These are phyloP conservation scores for Drosophila fungiperda DNA, from an alignment of 2,888 invertebrate species.

Conservation along the genomic window DNA sequence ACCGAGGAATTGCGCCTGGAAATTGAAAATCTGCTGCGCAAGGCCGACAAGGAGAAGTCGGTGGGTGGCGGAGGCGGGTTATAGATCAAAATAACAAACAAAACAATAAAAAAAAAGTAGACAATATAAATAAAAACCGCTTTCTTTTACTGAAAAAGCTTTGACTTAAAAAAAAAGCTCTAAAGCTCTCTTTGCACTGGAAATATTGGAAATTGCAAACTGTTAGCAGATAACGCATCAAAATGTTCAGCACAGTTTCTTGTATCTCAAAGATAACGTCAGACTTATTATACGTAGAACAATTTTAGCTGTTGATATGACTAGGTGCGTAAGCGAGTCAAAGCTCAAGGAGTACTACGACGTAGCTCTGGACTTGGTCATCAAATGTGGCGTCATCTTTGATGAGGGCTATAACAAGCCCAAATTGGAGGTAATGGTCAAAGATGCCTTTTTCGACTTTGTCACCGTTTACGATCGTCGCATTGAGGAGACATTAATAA, in stretches of 20 bases:
- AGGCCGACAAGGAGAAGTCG: slow-evolving; percentile 85
- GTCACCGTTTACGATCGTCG: slow-evolving; percentile 92
- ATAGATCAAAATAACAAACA: slow-evolving; percentile 34
- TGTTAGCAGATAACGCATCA: neutral
- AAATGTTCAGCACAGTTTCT: neutral
- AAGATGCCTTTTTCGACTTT: slow-evolving; percentile 88
- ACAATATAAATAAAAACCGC: slow-evolving; percentile 19
- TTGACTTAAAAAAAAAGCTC: slow-evolving; percentile 19
- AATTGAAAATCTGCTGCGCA: slow-evolving; percentile 86
- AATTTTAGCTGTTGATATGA: slow-evolving; percentile 26
- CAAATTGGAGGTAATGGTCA: slow-evolving; percentile 83
- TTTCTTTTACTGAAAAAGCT: neutral
- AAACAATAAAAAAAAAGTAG: slow-evolving; percentile 25
- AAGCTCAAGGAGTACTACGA: slow-evolving; percentile 75
- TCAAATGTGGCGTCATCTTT: slow-evolving; percentile 77
- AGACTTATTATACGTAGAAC: neutral
- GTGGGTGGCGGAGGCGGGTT: slow-evolving; percentile 72
- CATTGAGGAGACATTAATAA: slow-evolving; percentile 90
- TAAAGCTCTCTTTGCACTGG: neutral
- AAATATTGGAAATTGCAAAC: slow-evolving; percentile 14
- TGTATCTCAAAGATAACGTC: neutral
- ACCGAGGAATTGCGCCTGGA: slow-evolving; percentile 86
- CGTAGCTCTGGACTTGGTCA: slow-evolving; percentile 73
- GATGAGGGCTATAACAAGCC: slow-evolving; percentile 73
- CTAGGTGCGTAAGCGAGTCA: slow-evolving; percentile 73